Percentiles rank a stretch among this genome's conserved stretches.
Evolutionary conservation across 2,888 invertebrate species (phyloP).

Genomic region (Polylopha cassiicola): DNA sequence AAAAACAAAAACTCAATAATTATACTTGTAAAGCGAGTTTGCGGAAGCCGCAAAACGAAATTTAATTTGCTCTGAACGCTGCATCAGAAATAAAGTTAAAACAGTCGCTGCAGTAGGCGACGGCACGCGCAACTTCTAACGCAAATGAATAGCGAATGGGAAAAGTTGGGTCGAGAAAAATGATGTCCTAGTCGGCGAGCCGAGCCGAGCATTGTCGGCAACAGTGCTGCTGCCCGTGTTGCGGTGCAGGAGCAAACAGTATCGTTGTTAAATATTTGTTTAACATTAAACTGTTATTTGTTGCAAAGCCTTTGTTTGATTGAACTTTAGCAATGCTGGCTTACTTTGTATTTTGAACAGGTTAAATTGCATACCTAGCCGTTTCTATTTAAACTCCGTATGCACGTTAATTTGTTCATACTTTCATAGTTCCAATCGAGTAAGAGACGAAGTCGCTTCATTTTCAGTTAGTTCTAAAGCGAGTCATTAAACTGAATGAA

Average conservation of each 20-base stretch:
- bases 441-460: slow-evolving; percentile 50
- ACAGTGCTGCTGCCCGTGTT: slow-evolving; percentile 41
- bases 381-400: no score
- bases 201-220: slow-evolving; percentile 51
- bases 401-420: no score
- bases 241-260: slow-evolving; percentile 57
- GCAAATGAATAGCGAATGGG: slow-evolving; percentile 77
- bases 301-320: slow-evolving; percentile 29
- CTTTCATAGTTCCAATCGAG: slow-evolving; percentile 36
- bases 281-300: slow-evolving; percentile 39
- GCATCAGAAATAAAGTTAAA: slow-evolving; percentile 78
- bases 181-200: slow-evolving; percentile 65
- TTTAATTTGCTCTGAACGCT: slow-evolving; percentile 77
- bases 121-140: slow-evolving; percentile 72
- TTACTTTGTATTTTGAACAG: no score
- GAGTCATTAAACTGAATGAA: slow-evolving; percentile 69
- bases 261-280: slow-evolving; percentile 63
- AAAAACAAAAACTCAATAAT: slow-evolving; percentile 63
- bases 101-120: slow-evolving; percentile 73
- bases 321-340: no score
- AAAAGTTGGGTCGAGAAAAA: slow-evolving; percentile 75
- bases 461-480: slow-evolving; percentile 61
- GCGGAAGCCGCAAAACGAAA: slow-evolving; percentile 76
- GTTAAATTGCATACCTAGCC: no score
- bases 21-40: slow-evolving; percentile 70